phyloP scores from a whole-genome alignment of 2,888 invertebrate genomes.

The Nomada ruficornis region DNA sequence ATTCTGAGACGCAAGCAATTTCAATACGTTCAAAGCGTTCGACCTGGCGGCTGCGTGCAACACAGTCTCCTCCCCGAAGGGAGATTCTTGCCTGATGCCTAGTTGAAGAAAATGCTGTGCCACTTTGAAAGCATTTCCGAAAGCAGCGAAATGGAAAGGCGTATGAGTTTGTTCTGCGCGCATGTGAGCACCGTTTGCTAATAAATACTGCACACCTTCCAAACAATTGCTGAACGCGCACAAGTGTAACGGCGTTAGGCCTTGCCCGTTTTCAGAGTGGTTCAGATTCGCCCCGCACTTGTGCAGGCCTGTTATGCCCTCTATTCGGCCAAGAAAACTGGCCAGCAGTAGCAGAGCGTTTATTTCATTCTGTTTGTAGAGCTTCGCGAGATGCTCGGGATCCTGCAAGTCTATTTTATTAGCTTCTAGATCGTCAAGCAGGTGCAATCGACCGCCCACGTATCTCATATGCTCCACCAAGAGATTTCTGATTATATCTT shows the following conservation, averaged over 20 bases:
- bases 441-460: constrained; percentile 88
- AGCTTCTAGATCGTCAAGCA: constrained; percentile 91
- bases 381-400: constrained; percentile 85
- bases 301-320: constrained; percentile 88
- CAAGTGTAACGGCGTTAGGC: constrained; percentile 90
- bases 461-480: constrained; percentile 90
- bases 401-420: constrained; percentile 88
- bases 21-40: constrained; percentile 92
- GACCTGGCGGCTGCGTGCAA: constrained; percentile 94
- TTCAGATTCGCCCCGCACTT: constrained; percentile 89
- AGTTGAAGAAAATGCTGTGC: constrained; percentile 91
- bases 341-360: constrained; percentile 91
- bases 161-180: constrained; percentile 91
- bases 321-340: constrained; percentile 89
- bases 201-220: constrained; percentile 89
- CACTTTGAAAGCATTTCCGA: constrained; percentile 93
- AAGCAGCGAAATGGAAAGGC: constrained; percentile 95
- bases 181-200: constrained; percentile 89
- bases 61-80: constrained; percentile 90
- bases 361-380: constrained; percentile 88
- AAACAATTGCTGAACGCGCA: constrained; percentile 92
- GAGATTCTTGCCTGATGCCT: constrained; percentile 88
- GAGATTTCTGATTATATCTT: constrained; percentile 90
- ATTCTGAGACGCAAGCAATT: constrained; percentile 90
- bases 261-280: constrained; percentile 89